Base-by-base conservation (phyloP, 2,888 invertebrate genomes). In the Orchestes rusci region DNA sequence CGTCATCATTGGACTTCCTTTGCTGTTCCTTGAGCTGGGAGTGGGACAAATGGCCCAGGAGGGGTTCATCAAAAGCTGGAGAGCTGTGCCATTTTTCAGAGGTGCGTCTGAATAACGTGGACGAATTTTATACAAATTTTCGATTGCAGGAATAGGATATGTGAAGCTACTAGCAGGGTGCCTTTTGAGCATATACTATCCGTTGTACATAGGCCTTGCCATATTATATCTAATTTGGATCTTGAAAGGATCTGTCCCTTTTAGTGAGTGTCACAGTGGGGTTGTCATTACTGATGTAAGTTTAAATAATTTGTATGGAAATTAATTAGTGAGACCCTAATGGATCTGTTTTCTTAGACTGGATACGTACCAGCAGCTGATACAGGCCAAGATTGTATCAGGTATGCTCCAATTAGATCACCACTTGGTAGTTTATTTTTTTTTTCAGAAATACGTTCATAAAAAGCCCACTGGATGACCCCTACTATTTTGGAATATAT, bases 21-120 rank as follows among this genome's bases (percentile, higher is more conserved):
- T 75, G n/a, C 67, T 73, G 1, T 70, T 79, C 53, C 66, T 80
- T 40, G 79, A 81, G 62, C 68, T 81, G 15, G 75, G 79, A 1
- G 64, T 79, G 1, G 80, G 80, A 4, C 79, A 80, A 60, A 69
- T 80, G 43, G 77, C 79, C 43, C 78, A 79, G 59, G 78, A 79
- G 56, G 80, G 80, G 18, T 73, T 76, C 15, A 75, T 77, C 3
- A 79, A 79, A 35, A 69, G 77, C 15, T 80, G 79, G 79, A 70
- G 75, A 51, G 79, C 78, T 1, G 77, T 80, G 28, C 80, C 80
- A 1, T 73, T 80, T 56, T 76, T 80, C 58, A 76, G 70, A 74
- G 80, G 80, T 79, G 58, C 17, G 34, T n/a, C n/a, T 10, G 31
- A 31, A 7, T 8, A 31, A 8, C 4, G 12, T 31, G 5, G 13